Conservation (phyloP, 2,888 invertebrate species). For the Lysandra bellargus region DNA sequence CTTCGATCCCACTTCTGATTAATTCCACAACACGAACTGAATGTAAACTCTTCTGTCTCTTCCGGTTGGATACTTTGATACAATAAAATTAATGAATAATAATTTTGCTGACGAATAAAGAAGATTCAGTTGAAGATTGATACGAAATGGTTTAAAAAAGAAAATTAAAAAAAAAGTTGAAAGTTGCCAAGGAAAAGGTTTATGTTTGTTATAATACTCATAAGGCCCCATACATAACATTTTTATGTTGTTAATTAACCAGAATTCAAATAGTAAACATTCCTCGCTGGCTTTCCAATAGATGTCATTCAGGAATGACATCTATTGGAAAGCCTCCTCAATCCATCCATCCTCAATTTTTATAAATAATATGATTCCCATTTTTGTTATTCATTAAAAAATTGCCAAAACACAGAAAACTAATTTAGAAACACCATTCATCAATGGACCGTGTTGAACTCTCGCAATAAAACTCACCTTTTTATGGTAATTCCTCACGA, state of each 20-base stretch:
- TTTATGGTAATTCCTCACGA: constrained; percentile 64
- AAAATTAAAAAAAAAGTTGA: too few species aligned
- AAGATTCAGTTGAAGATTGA: background rate
- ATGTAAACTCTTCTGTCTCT: constrained; percentile 42
- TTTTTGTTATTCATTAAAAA: background rate
- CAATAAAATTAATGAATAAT: background rate
- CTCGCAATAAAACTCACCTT: constrained; percentile 46
- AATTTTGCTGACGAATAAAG: background rate
- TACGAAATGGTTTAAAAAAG: too few species aligned
- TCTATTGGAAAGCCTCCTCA: background rate
- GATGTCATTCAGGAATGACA: background rate
- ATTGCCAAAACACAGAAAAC: constrained; percentile 18
- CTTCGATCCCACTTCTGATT: constrained; percentile 52
- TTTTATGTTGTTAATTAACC: too few species aligned
- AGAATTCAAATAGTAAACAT: too few species aligned
- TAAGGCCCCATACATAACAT: too few species aligned
- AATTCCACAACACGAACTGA: constrained; percentile 58
- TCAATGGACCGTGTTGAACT: constrained; percentile 21
- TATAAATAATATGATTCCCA: background rate
- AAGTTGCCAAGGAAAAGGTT: background rate
- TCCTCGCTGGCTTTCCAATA: too few species aligned
- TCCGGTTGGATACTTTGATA: constrained; percentile 23
- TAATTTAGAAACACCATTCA: constrained; percentile 26
- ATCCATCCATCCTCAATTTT: background rate
- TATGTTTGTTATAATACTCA: too few species aligned